Conservation (phyloP, 2,888 invertebrate species). For the Escarpia spicata region DNA sequence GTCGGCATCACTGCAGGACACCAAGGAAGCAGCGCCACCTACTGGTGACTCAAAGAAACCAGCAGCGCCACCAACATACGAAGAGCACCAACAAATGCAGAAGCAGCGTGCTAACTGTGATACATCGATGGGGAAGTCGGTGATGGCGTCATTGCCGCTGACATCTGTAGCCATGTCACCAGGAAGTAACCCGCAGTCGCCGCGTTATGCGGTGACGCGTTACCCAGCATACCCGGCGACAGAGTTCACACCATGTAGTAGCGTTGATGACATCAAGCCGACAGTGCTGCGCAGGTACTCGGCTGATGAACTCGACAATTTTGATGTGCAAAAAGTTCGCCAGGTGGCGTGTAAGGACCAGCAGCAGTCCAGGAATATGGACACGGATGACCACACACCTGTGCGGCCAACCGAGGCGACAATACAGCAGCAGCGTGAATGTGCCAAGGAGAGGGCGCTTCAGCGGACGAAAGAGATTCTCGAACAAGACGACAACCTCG, state of each 20-base stretch:
- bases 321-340: conserved; percentile 20
- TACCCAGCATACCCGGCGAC: conserved; percentile 34
- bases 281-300: conserved; percentile 33
- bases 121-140: not conserved
- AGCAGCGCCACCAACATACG: conserved; percentile 24
- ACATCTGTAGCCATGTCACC: not conserved
- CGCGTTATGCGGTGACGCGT: conserved; percentile 26
- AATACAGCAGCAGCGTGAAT: not conserved
- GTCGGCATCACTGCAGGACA: conserved; percentile 18
- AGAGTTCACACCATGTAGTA: conserved; percentile 27
- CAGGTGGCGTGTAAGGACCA: not conserved
- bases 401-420: not conserved
- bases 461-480: not conserved
- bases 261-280: conserved; percentile 29
- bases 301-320: conserved; percentile 24
- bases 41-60: not conserved
- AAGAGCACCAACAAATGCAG: conserved; percentile 23
- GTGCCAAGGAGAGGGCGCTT: not conserved
- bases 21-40: conserved; percentile 18
- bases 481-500: not conserved
- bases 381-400: not conserved
- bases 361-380: not conserved
- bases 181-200: not conserved
- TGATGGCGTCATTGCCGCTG: conserved; percentile 14
- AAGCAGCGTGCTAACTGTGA: conserved; percentile 21